A percentile compares a stretch with the other conserved stretches of the same genome.
These are phyloP conservation scores for Lepidocyrtoides sp. DNA, from an alignment of 2,888 invertebrate genomes.

Conservation along the genomic window DNA sequence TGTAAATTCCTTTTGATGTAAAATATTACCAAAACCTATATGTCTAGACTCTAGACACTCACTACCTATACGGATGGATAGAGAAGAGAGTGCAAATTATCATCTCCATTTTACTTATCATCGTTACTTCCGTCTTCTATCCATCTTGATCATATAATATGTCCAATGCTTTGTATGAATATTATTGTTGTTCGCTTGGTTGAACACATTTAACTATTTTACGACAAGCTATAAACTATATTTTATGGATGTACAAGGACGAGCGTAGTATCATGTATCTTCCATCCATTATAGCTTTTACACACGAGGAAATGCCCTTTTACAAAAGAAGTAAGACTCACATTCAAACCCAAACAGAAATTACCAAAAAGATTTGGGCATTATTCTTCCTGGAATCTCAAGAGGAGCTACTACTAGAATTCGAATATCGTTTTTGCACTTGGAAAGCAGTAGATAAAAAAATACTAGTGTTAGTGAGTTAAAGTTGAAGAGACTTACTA, in stretches of 20 bases:
- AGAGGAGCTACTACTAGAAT: background rate
- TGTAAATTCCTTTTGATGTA: too few relatives aligned
- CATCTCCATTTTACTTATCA: conserved; percentile 27
- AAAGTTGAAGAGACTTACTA: background rate
- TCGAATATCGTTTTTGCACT: background rate
- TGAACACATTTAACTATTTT: too few relatives aligned
- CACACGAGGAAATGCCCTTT: background rate
- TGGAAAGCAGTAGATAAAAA: background rate
- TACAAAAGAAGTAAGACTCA: background rate
- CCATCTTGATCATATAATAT: conserved; percentile 44
- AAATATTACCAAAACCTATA: too few relatives aligned
- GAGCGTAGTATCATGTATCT: background rate
- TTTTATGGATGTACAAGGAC: background rate
- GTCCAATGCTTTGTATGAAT: background rate
- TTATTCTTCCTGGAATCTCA: background rate
- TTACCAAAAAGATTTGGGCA: background rate
- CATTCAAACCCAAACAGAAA: background rate
- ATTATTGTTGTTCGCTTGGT: background rate
- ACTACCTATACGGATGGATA: too few relatives aligned
- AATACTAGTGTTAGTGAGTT: background rate
- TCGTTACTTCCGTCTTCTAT: background rate
- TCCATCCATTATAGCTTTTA: background rate
- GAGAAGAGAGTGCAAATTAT: conserved; percentile 60
- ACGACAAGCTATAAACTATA: too few relatives aligned
- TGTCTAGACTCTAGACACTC: too few relatives aligned